Base-by-base conservation (phyloP, 2,113 vertebrate species). In the Ornithorhynchus anatinus region DNA sequence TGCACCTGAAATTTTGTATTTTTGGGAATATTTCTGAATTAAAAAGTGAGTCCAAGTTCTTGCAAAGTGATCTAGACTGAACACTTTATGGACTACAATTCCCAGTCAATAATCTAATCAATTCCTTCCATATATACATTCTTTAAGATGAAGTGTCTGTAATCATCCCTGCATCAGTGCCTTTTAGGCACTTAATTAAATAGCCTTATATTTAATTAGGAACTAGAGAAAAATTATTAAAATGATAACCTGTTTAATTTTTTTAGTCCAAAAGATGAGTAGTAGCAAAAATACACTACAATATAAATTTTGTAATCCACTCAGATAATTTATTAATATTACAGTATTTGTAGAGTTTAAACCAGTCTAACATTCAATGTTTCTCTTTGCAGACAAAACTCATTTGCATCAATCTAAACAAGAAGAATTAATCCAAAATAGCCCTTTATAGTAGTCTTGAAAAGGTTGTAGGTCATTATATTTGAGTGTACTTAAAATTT, bases 171-270 rank as follows among this genome's bases (percentile, higher is more conserved):
- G 81, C 77, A 77, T 48, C 69, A 84, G 61, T 69, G 81, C 83
- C 85, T 87, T 87, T 84, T 86, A 87, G 83, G 81, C 82, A 80
- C 86, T 88, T 88, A 83, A 88, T 88, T 79, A 81, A 85, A 72
- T 84, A 84, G 7, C 47, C 81, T 84, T 86, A 83, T 85, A 79
- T 89, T 84, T 87, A 89, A 89, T 87, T 89, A 89, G 79, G 71
- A 86, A 87, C 80, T 84, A 84, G 84, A 81, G 56, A 72, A 19
- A 73, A 84, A 81, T 74, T 86, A 89, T 81, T 72, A 77, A 88
- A 77, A 77, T 68, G 48, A 79, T 85, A 72, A 73, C 65, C 84
- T 77, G 67, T 50, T 89, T 81, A 78, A 68, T 85, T 80, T 71
- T 79, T 77, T 10, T 23, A 33, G 52, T 58, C 72, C 68, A 85